Conservation (phyloP, 2,888 invertebrate species). For the Stenolophus ochropezus region DNA sequence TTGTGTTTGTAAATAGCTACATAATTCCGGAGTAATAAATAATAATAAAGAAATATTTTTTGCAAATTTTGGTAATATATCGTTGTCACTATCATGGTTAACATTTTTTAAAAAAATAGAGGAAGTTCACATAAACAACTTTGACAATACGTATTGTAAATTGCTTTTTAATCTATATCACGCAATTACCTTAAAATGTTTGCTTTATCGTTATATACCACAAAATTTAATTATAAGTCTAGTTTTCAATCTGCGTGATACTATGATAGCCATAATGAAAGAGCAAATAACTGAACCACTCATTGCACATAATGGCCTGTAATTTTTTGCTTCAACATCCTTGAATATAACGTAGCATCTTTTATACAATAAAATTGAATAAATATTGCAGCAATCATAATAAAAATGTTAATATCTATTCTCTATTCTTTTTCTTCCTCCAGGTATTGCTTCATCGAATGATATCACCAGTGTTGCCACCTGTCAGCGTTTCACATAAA, state of each 20-base stretch:
- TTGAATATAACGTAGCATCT: neutral
- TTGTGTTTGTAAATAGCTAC: too few species aligned
- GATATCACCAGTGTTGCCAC: too few species aligned
- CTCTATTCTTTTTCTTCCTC: neutral
- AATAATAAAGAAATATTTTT: too few species aligned
- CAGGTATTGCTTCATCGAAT: too few species aligned
- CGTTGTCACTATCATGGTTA: too few species aligned
- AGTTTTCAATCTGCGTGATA: neutral
- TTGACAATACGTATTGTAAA: neutral
- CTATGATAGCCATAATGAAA: neutral
- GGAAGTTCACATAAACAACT: neutral
- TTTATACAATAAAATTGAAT: neutral
- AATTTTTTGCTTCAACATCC: neutral
- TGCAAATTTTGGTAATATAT: too few species aligned
- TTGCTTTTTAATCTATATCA: neutral
- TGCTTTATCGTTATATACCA: neutral
- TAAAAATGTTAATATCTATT: neutral
- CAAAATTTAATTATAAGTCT: neutral
- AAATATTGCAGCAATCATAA: neutral
- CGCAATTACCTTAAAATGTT: neutral
- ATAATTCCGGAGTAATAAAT: too few species aligned
- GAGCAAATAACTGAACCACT: neutral
- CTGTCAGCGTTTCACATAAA: too few species aligned
- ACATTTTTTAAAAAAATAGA: neutral
- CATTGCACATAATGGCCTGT: neutral